These are phyloP conservation scores for Glossosoma conforme DNA, from an alignment of 1,140 invertebrate genomes.

Conservation along the genomic window DNA sequence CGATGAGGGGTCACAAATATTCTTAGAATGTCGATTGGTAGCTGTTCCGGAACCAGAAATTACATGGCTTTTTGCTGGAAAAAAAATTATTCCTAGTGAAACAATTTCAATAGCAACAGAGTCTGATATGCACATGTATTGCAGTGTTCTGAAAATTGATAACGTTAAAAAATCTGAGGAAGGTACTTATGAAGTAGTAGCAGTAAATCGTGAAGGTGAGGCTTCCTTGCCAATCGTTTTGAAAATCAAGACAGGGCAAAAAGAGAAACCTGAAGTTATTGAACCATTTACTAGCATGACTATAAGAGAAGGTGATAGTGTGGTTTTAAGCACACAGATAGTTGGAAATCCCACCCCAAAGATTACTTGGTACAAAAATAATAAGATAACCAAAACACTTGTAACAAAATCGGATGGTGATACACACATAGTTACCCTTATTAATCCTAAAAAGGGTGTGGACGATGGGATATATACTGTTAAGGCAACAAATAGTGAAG, in stretches of 20 bases:
- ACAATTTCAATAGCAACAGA: slow-evolving; percentile 67
- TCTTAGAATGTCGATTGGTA: slow-evolving; percentile 78
- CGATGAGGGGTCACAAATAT: slow-evolving; percentile 72
- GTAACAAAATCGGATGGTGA: slow-evolving; percentile 61
- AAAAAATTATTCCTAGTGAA: slow-evolving; percentile 61
- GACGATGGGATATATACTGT: slow-evolving; percentile 77
- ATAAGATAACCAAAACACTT: slow-evolving; percentile 57
- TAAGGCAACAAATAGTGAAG: slow-evolving; percentile 72
- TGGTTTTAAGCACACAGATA: slow-evolving; percentile 70
- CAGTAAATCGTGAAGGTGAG: slow-evolving; percentile 87
- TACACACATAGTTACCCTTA: slow-evolving; percentile 61
- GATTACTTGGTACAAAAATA: slow-evolving; percentile 75
- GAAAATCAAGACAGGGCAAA: slow-evolving; percentile 72
- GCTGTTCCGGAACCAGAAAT: slow-evolving; percentile 89
- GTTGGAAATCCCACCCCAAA: slow-evolving; percentile 75
- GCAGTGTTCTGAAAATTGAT: slow-evolving; percentile 72
- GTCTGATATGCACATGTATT: slow-evolving; percentile 88
- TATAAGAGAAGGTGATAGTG: slow-evolving; percentile 72
- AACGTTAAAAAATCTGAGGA: slow-evolving; percentile 75
- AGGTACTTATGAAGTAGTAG: slow-evolving; percentile 82
- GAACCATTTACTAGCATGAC: slow-evolving; percentile 70
- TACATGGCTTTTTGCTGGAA: slow-evolving; percentile 73
- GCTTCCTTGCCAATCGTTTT: slow-evolving; percentile 74
- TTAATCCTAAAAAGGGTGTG: slow-evolving; percentile 56
- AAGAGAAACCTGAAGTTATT: slow-evolving; percentile 74